Conservation (phyloP, 2,888 invertebrate species). For the Lochmaea crataegi region DNA sequence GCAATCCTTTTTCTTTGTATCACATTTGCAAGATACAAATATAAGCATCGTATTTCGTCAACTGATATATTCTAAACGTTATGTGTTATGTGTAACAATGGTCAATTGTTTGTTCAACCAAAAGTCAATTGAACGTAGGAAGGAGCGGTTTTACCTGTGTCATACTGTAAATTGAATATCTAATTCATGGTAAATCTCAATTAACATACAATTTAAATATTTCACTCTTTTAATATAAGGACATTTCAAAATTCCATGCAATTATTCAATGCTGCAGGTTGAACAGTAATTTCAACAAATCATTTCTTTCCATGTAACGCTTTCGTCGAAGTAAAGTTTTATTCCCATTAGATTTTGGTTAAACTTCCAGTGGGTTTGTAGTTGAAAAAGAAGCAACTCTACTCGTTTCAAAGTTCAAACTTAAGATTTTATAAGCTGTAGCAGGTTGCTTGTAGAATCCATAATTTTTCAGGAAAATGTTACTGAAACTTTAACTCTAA, state of each 20-base stretch:
- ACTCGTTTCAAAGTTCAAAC: background rate
- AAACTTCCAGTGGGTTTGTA: conserved; percentile 8
- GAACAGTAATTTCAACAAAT: background rate
- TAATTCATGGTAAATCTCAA: too few species aligned
- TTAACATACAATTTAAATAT: too few species aligned
- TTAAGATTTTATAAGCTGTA: conserved; percentile 1
- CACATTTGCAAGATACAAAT: too few species aligned
- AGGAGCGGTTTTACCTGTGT: too few species aligned
- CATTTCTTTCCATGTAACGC: background rate
- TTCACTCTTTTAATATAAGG: too few species aligned
- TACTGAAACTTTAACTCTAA: background rate
- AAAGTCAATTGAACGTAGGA: too few species aligned
- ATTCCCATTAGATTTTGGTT: background rate
- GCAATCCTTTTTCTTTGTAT: too few species aligned
- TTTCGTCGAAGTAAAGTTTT: background rate
- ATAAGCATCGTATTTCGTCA: too few species aligned
- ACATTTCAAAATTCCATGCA: background rate
- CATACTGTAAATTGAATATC: too few species aligned
- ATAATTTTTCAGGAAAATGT: background rate
- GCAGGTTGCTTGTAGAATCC: background rate
- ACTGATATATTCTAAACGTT: too few species aligned
- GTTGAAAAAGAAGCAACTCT: background rate
- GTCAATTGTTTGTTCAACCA: too few species aligned
- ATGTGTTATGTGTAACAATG: too few species aligned
- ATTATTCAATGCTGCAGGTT: background rate